phyloP scores from a whole-genome alignment of 2,888 invertebrate genomes.

The Polietes domitor region DNA sequence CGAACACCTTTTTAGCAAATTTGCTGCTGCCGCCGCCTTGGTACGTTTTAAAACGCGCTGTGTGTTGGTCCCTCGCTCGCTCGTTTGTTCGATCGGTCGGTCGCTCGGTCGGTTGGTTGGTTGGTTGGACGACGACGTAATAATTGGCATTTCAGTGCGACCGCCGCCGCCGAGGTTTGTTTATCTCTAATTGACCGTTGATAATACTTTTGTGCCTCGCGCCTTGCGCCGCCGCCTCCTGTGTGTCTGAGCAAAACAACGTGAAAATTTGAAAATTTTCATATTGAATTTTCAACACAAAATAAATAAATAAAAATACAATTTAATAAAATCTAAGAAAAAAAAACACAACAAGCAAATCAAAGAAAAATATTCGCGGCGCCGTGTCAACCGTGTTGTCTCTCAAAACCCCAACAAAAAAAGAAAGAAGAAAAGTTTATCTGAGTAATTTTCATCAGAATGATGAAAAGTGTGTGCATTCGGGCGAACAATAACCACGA shows the following conservation, averaged over 20 bases:
- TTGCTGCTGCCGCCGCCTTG: too few species aligned
- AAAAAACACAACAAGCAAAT: background rate
- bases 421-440: background rate
- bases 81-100: background rate
- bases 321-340: background rate
- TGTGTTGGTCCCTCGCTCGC: background rate
- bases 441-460: conserved; percentile 13
- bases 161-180: conserved; percentile 29
- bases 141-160: conserved; percentile 44
- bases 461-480: conserved; percentile 22
- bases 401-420: background rate
- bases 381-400: background rate
- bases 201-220: conserved; percentile 11
- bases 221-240: background rate
- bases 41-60: conserved; percentile 17
- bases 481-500: conserved; percentile 3
- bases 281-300: background rate
- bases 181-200: conserved; percentile 50
- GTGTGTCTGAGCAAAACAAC: background rate
- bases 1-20: conserved; percentile 34
- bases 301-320: background rate
- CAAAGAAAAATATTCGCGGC: too few species aligned
- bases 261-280: background rate
- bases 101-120: background rate
- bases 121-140: conserved; percentile 1